Base-by-base conservation (phyloP, 2,113 vertebrate species). In the Callospermophilus lateralis region DNA sequence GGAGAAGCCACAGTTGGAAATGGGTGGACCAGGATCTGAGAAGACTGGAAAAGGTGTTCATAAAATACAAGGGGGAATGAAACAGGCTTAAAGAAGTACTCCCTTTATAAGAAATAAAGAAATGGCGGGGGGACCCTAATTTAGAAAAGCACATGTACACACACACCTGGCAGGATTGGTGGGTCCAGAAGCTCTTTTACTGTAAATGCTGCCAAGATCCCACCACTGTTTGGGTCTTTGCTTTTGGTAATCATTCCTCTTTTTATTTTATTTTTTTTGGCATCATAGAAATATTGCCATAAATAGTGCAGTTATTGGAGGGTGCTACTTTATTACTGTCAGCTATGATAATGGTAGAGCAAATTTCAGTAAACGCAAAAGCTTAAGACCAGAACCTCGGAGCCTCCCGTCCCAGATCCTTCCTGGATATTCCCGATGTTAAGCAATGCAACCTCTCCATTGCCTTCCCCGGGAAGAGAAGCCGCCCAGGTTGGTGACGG, bases 251-350 rank as follows among this genome's bases (percentile, higher is more conserved):
- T 90, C 76, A 93, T 98, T 96, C 85, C 77, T 89, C 72, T 94
- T 95, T 89, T 61, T 89, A 83, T 30, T 39, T 67, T 97, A 53
- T 76, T 76, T 68, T 78, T 97, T 96, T 97, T 97, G 87, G 95
- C 97, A 77, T 93, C 93, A 70, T 93, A 90, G 95, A 97, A 97
- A 96, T 96, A 96, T 95, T 98, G 94, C 98, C 97, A 97, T 98
- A 98, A 98, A 93, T 5, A 98, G 97, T 94, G 16, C 84, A 91
- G 97, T 97, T 97, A 98, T 98, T 98, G 98, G 97, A 97, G 96
- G 98, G 97, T 97, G 76, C 97, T 98, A 97, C 98, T 98, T 98
- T 98, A 96, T 98, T 98, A 96, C 97, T 93, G 93, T 98, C 96
- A 94, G 96, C 89, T 96, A 96, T 97, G 97, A 61, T 97, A 98